Conservation (phyloP, 2,888 invertebrate genomes). For the Capitulum mitella region DNA sequence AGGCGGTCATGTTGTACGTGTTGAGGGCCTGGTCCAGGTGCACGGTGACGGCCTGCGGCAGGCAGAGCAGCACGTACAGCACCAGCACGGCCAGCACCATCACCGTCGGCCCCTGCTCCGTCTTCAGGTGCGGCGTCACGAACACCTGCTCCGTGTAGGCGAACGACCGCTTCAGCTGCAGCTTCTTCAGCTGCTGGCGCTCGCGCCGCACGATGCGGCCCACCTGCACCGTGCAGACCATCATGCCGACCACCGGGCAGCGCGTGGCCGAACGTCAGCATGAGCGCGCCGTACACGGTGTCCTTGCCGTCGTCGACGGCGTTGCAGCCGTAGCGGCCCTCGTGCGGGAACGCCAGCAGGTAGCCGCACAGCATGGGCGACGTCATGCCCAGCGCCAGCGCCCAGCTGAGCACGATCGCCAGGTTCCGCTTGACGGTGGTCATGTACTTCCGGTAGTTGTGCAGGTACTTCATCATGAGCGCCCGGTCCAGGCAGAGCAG, state of each 20-base stretch:
- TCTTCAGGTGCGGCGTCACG: conserved; percentile 15
- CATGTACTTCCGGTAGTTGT: conserved; percentile 28
- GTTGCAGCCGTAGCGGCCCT: conserved; percentile 37
- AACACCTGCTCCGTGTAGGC: conserved; percentile 27
- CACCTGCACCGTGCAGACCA: conserved; percentile 33
- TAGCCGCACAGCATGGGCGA: conserved; percentile 36
- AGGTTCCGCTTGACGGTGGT: conserved; percentile 32
- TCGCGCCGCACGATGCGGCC: conserved; percentile 32
- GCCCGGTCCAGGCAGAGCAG: conserved; percentile 37
- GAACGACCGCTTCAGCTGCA: conserved; percentile 34
- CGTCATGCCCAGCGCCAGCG: conserved; percentile 34
- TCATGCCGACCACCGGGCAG: conserved; percentile 35
- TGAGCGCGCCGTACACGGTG: conserved; percentile 36
- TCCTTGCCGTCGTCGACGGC: conserved; percentile 34
- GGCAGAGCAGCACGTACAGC: conserved; percentile 28
- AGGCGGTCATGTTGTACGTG: conserved; percentile 21
- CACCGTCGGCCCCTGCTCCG: conserved; percentile 30
- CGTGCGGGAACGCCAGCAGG: conserved; percentile 36
- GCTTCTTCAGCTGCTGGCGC: conserved; percentile 34
- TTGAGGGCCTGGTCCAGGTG: conserved; percentile 21
- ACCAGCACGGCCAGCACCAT: conserved; percentile 28
- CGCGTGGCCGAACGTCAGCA: conserved; percentile 36
- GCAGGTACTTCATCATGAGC: conserved; percentile 35
- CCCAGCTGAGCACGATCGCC: conserved; percentile 36
- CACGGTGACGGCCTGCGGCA: conserved; percentile 30